Percentiles rank a stretch among this genome's conserved stretches.
phyloP scores from a whole-genome alignment of 2,797 vertebrate genomes.

The Sebastes iracundus region DNA sequence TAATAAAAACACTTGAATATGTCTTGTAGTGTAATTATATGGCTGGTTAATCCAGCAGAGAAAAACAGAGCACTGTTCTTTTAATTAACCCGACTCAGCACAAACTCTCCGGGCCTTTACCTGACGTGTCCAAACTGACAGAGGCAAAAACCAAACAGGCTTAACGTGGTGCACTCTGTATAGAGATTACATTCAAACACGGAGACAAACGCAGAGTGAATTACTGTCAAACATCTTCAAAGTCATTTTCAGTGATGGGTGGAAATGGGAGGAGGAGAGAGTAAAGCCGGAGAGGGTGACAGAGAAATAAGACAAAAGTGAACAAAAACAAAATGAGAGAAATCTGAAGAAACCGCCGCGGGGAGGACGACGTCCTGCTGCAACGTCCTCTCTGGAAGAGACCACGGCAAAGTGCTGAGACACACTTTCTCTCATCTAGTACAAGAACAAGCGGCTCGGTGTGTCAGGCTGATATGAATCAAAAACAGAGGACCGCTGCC shows the following conservation, averaged over 20 bases:
- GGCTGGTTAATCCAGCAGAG: conserved; percentile 1
- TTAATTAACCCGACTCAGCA: conserved; percentile 26
- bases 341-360: conserved; percentile 24
- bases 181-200: conserved; percentile 20
- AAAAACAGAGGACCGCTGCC: conserved; percentile 37
- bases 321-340: conserved; percentile 19
- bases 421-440: conserved; percentile 47
- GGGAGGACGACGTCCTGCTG: conserved; percentile 33
- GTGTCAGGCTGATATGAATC: conserved; percentile 62
- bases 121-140: neutral
- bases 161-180: neutral
- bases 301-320: conserved; percentile 11
- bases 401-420: conserved; percentile 56
- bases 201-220: conserved; percentile 11
- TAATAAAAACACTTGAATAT: neutral
- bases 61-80: conserved; percentile 1
- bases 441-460: conserved; percentile 54
- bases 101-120: neutral
- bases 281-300: conserved; percentile 19
- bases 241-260: conserved; percentile 7
- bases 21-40: neutral
- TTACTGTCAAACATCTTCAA: conserved; percentile 39
- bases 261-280: neutral
- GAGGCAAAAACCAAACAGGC: conserved; percentile 16
- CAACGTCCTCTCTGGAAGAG: conserved; percentile 39